These are phyloP conservation scores for Tychaedon coryphoeus DNA, from an alignment of 2,113 vertebrate species.

Conservation along the genomic window DNA sequence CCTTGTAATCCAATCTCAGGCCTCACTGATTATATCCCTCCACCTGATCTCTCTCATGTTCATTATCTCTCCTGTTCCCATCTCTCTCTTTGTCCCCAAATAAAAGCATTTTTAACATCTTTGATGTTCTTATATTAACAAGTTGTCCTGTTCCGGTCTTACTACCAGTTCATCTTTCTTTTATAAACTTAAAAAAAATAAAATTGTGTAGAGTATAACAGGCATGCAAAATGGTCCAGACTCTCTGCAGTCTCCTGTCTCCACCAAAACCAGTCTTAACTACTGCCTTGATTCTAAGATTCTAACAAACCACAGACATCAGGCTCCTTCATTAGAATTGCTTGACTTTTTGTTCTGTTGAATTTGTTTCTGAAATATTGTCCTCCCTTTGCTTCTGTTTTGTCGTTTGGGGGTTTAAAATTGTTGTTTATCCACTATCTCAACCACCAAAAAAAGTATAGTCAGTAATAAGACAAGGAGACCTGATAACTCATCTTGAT, in stretches of 20 bases:
- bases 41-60: not conserved
- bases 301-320: not conserved
- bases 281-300: not conserved
- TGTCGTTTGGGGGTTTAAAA: rapidly evolving
- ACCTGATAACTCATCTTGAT: not conserved
- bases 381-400: not conserved
- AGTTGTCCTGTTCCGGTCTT: not conserved
- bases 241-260: not conserved
- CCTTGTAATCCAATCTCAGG: not conserved
- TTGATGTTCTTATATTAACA: not conserved
- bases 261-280: not conserved
- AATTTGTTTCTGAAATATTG: not conserved
- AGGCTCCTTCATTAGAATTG: not conserved
- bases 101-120: not conserved
- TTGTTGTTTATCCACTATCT: not conserved
- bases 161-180: not conserved
- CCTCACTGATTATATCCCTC: not conserved
- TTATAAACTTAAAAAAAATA: not conserved
- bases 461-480: not conserved
- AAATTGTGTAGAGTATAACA: not conserved
- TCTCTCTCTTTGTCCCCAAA: not conserved
- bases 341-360: not conserved
- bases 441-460: not conserved
- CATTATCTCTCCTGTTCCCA: not conserved
- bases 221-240: not conserved